Conservation (phyloP, 2,888 invertebrate species). For the Sesia apiformis region DNA sequence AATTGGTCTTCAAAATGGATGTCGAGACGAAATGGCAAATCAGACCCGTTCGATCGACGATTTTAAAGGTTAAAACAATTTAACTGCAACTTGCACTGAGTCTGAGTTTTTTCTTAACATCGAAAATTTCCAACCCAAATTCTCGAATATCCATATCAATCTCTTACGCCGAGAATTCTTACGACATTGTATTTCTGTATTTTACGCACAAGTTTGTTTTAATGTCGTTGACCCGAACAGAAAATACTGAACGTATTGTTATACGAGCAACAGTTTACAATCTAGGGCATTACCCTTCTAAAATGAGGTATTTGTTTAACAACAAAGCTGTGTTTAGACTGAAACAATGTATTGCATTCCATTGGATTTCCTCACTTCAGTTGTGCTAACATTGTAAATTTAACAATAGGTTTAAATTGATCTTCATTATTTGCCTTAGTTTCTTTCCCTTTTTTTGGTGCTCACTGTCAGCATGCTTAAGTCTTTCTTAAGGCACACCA, state of each 20-base stretch:
- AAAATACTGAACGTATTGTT: conserved; percentile 60
- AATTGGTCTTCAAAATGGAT: no score
- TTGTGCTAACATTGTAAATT: background rate
- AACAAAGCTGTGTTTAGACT: conserved; percentile 49
- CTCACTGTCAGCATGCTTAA: no score
- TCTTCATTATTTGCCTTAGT: no score
- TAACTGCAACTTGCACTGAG: no score
- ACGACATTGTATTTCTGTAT: background rate
- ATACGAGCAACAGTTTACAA: conserved; percentile 52
- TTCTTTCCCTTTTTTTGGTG: no score
- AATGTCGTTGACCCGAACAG: conserved; percentile 53
- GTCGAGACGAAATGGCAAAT: no score
- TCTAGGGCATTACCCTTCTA: conserved; percentile 63
- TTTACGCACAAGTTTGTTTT: conserved; percentile 46
- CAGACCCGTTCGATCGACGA: no score
- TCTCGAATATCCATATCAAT: no score
- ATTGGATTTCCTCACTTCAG: conserved; percentile 25
- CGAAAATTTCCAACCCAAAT: no score
- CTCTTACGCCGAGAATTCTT: background rate
- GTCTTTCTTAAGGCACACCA: no score
- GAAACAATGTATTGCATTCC: conserved; percentile 49
- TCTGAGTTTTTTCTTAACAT: no score
- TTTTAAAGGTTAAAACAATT: no score
- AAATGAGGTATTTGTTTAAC: conserved; percentile 56
- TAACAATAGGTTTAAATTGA: background rate